Evolutionary conservation across 2,888 invertebrate genomes (phyloP).

Genomic region (Clitarchus hookeri): DNA sequence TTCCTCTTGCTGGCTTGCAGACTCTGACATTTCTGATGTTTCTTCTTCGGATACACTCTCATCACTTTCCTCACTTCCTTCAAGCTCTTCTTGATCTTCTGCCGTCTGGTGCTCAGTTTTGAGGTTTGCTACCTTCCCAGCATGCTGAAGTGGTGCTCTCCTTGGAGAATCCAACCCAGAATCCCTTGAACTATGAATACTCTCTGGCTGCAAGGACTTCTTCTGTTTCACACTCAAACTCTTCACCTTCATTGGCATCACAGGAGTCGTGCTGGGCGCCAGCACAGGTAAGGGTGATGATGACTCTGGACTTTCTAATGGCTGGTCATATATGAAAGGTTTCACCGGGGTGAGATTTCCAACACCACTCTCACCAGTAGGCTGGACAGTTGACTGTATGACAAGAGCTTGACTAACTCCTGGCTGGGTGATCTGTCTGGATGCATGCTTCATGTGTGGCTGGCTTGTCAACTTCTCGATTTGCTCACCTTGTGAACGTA

Average conservation of each 20-base stretch:
- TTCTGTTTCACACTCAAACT: neutral
- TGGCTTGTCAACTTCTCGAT: slow-evolving; percentile 42
- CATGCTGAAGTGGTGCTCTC: neutral
- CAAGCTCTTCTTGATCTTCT: neutral
- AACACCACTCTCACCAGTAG: neutral
- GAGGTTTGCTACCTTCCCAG: too few relatives aligned
- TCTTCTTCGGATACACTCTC: neutral
- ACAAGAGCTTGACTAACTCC: neutral
- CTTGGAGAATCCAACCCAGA: slow-evolving; percentile 33
- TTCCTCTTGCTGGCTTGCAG: neutral
- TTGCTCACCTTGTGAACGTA: slow-evolving; percentile 48
- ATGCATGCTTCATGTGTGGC: neutral
- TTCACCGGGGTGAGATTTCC: neutral
- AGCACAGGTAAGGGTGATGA: neutral
- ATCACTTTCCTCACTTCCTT: neutral
- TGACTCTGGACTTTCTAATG: neutral
- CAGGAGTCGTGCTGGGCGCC: neutral
- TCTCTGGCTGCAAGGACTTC: neutral
- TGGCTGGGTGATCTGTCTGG: neutral
- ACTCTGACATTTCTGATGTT: neutral
- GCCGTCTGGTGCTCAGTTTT: neutral
- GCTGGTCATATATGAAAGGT: neutral
- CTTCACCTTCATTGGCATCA: neutral
- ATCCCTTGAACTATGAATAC: slow-evolving; percentile 25
- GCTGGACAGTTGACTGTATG: neutral